Evolutionary conservation across 2,888 invertebrate species (phyloP).

Genomic region (Vannuccia rotundouncinata): DNA sequence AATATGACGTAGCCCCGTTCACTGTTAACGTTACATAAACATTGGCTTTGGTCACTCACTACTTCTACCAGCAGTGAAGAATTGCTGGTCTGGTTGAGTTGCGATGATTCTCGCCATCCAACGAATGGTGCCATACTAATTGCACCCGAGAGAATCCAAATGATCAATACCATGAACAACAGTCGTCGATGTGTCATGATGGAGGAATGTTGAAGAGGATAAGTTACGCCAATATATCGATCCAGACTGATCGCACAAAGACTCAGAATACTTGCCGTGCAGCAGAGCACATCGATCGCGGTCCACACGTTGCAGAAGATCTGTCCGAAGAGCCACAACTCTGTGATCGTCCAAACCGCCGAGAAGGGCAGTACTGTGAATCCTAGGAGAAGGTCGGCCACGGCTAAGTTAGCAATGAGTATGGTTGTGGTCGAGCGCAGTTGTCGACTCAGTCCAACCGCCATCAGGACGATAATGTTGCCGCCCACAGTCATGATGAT

Average conservation of each 20-base stretch:
- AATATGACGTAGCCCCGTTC: constrained; percentile 64
- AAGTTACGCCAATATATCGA: constrained; percentile 65
- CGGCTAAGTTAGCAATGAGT: constrained; percentile 65
- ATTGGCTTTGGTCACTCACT: constrained; percentile 46
- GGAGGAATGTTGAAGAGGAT: constrained; percentile 62
- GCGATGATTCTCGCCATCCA: no score
- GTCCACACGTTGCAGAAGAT: constrained; percentile 65
- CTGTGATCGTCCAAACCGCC: constrained; percentile 59
- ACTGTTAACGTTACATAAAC: constrained; percentile 60
- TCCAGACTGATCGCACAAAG: constrained; percentile 66
- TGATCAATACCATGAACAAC: constrained; percentile 56
- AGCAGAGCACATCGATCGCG: constrained; percentile 65
- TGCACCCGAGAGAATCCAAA: constrained; percentile 62
- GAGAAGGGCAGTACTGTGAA: constrained; percentile 54
- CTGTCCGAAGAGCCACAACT: constrained; percentile 59
- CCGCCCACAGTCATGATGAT: constrained; percentile 58
- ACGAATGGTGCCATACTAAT: constrained; percentile 65
- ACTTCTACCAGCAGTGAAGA: constrained; percentile 58
- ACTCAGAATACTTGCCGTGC: constrained; percentile 66
- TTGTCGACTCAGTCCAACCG: constrained; percentile 58
- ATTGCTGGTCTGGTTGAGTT: neutral
- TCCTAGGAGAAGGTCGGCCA: constrained; percentile 64
- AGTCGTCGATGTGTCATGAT: constrained; percentile 51
- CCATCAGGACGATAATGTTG: constrained; percentile 60
- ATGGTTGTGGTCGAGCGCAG: constrained; percentile 63